These are phyloP conservation scores for Bellardia bayeri DNA, from an alignment of 2,888 invertebrate species.

Conservation along the genomic window DNA sequence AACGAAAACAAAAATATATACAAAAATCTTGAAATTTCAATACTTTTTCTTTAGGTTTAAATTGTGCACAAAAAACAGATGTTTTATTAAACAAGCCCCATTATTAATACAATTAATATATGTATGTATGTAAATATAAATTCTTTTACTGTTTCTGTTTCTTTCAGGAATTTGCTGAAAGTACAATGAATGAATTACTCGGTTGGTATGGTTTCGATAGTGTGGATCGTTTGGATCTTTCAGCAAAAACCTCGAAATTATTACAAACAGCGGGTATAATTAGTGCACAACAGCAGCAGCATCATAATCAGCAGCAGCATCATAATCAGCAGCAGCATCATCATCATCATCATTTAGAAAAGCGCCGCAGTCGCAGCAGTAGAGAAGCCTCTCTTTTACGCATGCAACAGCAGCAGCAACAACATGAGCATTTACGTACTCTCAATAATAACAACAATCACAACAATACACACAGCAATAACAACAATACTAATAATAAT, in stretches of 20 bases:
- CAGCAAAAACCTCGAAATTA: slow-evolving; percentile 82
- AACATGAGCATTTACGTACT: slow-evolving; percentile 72
- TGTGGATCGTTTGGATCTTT: slow-evolving; percentile 86
- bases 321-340: slow-evolving; percentile 67
- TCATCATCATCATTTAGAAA: slow-evolving; percentile 75
- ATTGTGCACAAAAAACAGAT: slow-evolving; percentile 58
- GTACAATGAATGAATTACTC: slow-evolving; percentile 95
- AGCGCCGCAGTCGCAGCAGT: slow-evolving; percentile 78
- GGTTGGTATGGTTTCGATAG: slow-evolving; percentile 96
- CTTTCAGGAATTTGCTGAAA: slow-evolving; percentile 94
- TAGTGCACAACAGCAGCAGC: slow-evolving; percentile 76
- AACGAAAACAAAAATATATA: background rate
- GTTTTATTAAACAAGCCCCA: slow-evolving; percentile 15
- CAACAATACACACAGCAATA: slow-evolving; percentile 50
- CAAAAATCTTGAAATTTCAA: slow-evolving; percentile 52
- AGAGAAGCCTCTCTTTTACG: slow-evolving; percentile 72
- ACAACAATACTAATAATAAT: slow-evolving; percentile 61
- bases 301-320: slow-evolving; percentile 71
- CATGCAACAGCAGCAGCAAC: slow-evolving; percentile 73
- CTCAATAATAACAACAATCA: slow-evolving; percentile 71
- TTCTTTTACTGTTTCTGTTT: slow-evolving; percentile 46
- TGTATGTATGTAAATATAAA: background rate
- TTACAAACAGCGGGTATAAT: slow-evolving; percentile 78
- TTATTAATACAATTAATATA: background rate
- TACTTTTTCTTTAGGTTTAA: slow-evolving; percentile 1